Evolutionary conservation across 2,113 vertebrate species (phyloP).

Genomic region (Stictonetta naevosa): DNA sequence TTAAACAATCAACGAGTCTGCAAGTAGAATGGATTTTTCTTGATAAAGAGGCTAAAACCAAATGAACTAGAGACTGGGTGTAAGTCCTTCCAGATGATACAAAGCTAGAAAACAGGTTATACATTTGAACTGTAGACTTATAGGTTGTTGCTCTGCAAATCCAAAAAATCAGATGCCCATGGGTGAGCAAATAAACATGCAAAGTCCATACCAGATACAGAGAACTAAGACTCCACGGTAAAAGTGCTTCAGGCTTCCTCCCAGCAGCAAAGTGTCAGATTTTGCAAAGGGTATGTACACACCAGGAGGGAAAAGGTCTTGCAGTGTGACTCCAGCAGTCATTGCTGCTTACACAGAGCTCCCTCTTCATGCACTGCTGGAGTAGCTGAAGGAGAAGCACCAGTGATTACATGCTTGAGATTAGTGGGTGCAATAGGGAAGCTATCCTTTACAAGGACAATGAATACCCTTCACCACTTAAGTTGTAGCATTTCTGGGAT

Average conservation of each 20-base stretch:
- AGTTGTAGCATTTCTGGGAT: not conserved
- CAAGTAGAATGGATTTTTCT: not conserved
- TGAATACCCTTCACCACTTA: not conserved
- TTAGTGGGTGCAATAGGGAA: not conserved
- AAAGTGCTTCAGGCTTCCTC: not conserved
- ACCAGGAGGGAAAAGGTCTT: not conserved
- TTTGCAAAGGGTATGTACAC: not conserved
- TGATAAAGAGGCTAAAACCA: not conserved
- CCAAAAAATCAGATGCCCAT: not conserved
- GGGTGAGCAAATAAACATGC: not conserved
- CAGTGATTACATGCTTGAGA: not conserved
- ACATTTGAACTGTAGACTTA: not conserved
- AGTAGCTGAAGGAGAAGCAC: not conserved
- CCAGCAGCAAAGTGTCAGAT: not conserved
- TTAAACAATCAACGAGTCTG: not conserved
- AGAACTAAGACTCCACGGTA: not conserved
- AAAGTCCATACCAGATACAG: not conserved
- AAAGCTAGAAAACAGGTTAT: not conserved
- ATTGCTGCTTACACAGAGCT: rapidly evolving
- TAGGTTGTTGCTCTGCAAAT: not conserved
- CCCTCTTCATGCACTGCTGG: not conserved
- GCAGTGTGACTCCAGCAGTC: not conserved
- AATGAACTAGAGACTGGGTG: not conserved
- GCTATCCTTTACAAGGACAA: not conserved
- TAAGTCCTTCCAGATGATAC: not conserved